These are phyloP conservation scores for Actenoides hombroni DNA, from an alignment of 2,113 vertebrate genomes.

Conservation along the genomic window DNA sequence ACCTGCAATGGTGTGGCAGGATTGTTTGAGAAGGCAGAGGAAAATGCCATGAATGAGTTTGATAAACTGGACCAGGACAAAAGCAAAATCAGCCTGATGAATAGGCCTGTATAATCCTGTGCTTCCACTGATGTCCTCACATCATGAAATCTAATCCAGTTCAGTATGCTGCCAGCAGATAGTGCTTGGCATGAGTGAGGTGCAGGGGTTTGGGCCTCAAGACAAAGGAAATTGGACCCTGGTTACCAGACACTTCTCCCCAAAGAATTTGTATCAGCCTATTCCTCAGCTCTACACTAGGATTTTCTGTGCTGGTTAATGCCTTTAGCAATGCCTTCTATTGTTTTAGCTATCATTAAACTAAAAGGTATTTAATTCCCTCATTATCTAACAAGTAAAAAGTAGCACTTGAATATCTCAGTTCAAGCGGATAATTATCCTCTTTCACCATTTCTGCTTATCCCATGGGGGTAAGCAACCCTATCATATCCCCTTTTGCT, in stretches of 20 bases:
- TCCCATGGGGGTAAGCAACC: neutral
- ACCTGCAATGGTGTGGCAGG: fast-evolving
- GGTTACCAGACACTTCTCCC: neutral
- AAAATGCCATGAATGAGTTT: neutral
- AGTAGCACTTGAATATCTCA: neutral
- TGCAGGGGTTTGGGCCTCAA: neutral
- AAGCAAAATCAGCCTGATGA: neutral
- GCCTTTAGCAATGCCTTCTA: neutral
- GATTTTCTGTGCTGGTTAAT: neutral
- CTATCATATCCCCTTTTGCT: neutral
- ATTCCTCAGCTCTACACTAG: neutral
- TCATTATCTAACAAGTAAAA: neutral
- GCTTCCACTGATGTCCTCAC: neutral
- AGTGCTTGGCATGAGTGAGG: neutral
- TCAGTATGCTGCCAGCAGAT: fast-evolving
- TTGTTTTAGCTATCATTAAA: neutral
- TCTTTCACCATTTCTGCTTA: neutral
- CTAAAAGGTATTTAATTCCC: neutral
- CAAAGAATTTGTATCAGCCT: neutral
- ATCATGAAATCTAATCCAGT: neutral
- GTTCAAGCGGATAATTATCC: neutral
- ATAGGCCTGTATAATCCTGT: neutral
- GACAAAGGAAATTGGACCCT: neutral
- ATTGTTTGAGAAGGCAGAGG: neutral
- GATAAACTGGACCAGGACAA: neutral